Base-by-base conservation (phyloP, 2,797 vertebrate genomes). In the Xiphorhynchus erythropygius region DNA sequence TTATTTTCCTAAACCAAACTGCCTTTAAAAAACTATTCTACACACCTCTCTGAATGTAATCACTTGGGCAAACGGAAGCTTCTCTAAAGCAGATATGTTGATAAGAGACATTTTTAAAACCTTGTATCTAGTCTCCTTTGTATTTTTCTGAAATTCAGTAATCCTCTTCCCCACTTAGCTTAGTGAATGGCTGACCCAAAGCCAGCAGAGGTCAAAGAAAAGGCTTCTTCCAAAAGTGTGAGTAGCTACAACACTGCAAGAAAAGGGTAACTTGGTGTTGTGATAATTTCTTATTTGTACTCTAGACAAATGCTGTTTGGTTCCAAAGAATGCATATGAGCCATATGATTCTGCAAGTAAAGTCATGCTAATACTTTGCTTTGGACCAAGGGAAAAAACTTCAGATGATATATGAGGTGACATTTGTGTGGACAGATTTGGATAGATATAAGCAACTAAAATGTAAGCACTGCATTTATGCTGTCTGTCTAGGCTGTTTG, bases 141-240 rank as follows among this genome's bases (percentile, higher is more conserved):
- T 96, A 93, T 84, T 79, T 96, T 90, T 90, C 89, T 96, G 94
- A 96, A 96, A 95, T 90, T 93, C 87, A 39, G 87, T 95, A 96
- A 96, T 96, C 94, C 87, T 46, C 70, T 92, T 81, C 56, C 76
- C 64, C 85, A 74, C 67, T 96, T 95, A 94, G 82, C 85, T 96
- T 84, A 91, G 89, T 82, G 77, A 96, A 85, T 30, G 85, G 47
- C 83, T 96, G 94, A 96, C 94, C 95, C 94, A 95, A 88, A 96
- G 70, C 92, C 94, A 79, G 76, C 17, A 13, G 70, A 92, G 96
- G 96, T 93, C 96, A 96, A 41, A 78, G 70, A 59, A 91, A 91
- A 94, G 17, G 22, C 46, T 78, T 74, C 65, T 92, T 69, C 89
- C 59, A 65, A 93, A 88, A 78, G 62, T 78, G 15, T 35, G 44